Base-by-base conservation (phyloP, 2,888 invertebrate species). In the Agrotis segetum region DNA sequence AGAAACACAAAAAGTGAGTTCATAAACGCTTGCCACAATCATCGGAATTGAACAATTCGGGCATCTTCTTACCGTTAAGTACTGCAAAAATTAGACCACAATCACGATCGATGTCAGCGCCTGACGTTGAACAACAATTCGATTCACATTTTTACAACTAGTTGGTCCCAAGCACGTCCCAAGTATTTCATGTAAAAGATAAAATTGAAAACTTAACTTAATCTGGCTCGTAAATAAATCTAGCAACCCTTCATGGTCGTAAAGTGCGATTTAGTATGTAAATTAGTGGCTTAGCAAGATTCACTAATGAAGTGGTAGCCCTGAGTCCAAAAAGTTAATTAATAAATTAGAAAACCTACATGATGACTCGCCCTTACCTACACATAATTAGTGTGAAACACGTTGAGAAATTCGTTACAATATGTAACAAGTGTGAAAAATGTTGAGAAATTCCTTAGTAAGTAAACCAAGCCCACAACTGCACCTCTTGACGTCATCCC, bases 21-120 rank as follows among this genome's bases (percentile, higher is more conserved):
- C 14, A n/a, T 3, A 44, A 29, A 52, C 52, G 29, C 44, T 67
- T 6, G 34, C 7, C 34, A 7, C 34, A 34, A 34, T 7, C 34
- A 34, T 40, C 7, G 24, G 6, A 71, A 44, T 46, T 19, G 40
- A 58, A 24, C 19, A 19, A 59, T 40, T 40, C 11, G 44, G 19
- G 11, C 21, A 21, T 50, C 19, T n/a, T 7, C 50, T 75, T 19
- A 74, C 77, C n/a, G 77, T 69, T 40, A 9, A 40, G 40, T 76
- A 62, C 14, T 58, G 61, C 56, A 58, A 68, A 29, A 24, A 24
- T 24, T 24, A 24, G 24, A 24, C 24, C 24, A 24, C 24, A 24
- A 24, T 24, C 24, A 24, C 24, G 24, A 24, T 24, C 44, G n/a
- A n/a, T n/a, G n/a, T n/a, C n/a, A n/a, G n/a, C n/a, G 34, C 21